These are phyloP conservation scores for Iselma pallidipennis DNA, from an alignment of 2,888 invertebrate species.

Conservation along the genomic window DNA sequence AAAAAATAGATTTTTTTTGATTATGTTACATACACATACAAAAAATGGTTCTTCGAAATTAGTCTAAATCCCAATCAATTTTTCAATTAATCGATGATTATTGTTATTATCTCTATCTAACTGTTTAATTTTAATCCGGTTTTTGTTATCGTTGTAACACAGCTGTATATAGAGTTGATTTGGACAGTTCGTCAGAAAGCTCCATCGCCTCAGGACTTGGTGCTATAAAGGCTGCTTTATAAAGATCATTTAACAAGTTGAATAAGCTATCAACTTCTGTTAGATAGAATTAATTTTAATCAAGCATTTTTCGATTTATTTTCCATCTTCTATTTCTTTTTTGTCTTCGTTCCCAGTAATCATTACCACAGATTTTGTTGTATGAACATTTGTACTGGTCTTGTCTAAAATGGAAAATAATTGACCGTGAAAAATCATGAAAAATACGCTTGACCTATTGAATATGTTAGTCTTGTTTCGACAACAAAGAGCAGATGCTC, in stretches of 20 bases:
- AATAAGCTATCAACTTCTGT: slow-evolving; percentile 25
- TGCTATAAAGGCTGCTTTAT: slow-evolving; percentile 18
- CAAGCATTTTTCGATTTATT: background rate
- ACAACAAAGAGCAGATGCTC: slow-evolving; percentile 47
- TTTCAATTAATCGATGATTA: background rate
- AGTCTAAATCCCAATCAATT: background rate
- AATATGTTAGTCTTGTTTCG: slow-evolving; percentile 25
- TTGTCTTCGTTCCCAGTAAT: slow-evolving; percentile 25
- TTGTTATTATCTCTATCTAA: slow-evolving; percentile 3
- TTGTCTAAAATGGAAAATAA: slow-evolving; percentile 27
- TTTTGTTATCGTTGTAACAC: too few relatives aligned
- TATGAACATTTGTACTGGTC: background rate
- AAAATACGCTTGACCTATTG: slow-evolving; percentile 32
- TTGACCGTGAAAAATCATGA: slow-evolving; percentile 36
- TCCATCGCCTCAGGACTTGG: slow-evolving; percentile 12
- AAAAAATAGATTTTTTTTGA: background rate
- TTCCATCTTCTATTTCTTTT: slow-evolving; percentile 15
- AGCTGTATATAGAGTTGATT: too few relatives aligned
- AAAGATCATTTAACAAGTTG: slow-evolving; percentile 23
- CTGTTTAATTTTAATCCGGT: slow-evolving; percentile 9
- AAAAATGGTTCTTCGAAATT: background rate
- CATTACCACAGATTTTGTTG: background rate
- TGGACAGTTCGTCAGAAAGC: slow-evolving; percentile 18
- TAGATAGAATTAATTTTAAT: slow-evolving; percentile 21
- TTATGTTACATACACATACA: background rate